Conservation (phyloP, 1,140 invertebrate genomes). For the Papilio dardanus region DNA sequence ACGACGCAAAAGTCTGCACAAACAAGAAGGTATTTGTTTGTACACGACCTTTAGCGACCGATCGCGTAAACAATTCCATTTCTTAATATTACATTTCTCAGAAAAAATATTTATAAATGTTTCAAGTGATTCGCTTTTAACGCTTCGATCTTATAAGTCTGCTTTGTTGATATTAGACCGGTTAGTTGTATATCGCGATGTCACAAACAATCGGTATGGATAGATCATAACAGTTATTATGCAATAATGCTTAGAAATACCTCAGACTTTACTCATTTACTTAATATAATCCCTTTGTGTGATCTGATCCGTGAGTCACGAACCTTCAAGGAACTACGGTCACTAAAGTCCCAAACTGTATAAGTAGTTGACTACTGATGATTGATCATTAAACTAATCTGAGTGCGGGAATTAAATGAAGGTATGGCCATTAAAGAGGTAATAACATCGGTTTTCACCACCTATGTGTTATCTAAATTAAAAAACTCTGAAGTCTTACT, state of each 20-base stretch:
- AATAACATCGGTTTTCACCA: no score
- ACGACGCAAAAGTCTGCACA: constrained; percentile 11
- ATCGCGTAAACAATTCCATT: constrained; percentile 6
- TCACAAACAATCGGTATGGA: neutral
- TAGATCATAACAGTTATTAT: constrained; percentile 4
- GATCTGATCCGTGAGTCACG: no score
- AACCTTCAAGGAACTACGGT: no score
- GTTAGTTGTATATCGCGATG: neutral
- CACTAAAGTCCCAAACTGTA: no score
- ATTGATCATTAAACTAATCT: no score
- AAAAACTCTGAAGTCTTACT: no score
- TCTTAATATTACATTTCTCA: neutral
- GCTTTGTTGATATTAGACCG: neutral
- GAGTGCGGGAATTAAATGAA: no score
- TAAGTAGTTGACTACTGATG: no score
- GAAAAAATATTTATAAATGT: neutral
- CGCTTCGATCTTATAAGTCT: neutral
- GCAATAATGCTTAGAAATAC: constrained; percentile 13
- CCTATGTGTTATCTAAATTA: no score
- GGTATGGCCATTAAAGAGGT: no score
- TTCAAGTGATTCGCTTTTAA: neutral
- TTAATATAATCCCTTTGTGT: neutral
- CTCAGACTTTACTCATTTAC: neutral
- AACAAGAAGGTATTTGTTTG: constrained; percentile 7
- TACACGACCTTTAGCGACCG: neutral